Conservation (phyloP, 1,140 invertebrate species). For the Sipha flava region DNA sequence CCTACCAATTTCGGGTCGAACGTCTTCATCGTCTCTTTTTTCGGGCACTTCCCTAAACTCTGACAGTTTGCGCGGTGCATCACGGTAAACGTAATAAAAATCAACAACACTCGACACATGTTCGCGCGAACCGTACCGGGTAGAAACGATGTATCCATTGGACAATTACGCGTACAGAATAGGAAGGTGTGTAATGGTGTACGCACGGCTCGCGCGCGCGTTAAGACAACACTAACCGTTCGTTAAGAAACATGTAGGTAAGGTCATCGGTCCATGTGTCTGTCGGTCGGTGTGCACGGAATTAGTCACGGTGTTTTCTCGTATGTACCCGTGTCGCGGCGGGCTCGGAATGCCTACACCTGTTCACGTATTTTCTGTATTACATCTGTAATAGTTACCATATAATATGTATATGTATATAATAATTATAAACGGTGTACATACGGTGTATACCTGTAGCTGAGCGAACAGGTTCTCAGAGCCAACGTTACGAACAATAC, state of each 20-base stretch:
- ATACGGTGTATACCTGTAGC: no score
- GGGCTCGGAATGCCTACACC: not conserved
- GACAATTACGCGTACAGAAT: no score
- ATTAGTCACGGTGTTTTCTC: not conserved
- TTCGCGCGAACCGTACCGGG: no score
- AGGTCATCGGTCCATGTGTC: not conserved
- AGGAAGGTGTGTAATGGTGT: no score
- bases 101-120: not conserved
- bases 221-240: not conserved
- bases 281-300: not conserved
- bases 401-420: not conserved
- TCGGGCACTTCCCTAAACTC: conserved; percentile 12
- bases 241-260: not conserved
- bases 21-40: conserved; percentile 9
- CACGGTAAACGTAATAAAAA: not conserved
- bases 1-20: not conserved
- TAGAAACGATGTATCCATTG: no score
- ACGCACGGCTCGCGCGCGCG: no score
- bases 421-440: no score
- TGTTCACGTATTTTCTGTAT: no score
- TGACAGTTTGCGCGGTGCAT: not conserved
- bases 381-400: no score
- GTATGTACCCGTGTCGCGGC: not conserved
- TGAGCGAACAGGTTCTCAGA: not conserved
- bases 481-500: not conserved